These are phyloP conservation scores for Tragopan temminckii DNA, from an alignment of 2,797 vertebrate genomes.

Conservation along the genomic window DNA sequence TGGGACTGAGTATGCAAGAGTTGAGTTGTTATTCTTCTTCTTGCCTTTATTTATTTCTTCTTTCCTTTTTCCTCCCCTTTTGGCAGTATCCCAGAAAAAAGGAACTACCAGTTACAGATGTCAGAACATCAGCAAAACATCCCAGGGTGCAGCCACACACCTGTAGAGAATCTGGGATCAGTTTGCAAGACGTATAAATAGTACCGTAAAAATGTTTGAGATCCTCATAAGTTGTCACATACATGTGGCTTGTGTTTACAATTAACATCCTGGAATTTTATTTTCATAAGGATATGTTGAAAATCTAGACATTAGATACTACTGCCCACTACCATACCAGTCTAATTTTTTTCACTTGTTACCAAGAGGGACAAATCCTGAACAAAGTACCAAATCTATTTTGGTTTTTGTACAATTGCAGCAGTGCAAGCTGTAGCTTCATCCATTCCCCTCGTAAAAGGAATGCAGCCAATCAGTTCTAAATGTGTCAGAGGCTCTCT, in stretches of 20 bases:
- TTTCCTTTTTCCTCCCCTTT: neutral
- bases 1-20: neutral
- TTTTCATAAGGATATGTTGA: slow-evolving; percentile 41
- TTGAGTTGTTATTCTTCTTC: neutral
- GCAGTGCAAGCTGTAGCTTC: neutral
- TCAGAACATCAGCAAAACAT: neutral
- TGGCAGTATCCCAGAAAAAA: neutral
- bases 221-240: neutral
- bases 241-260: neutral
- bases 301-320: slow-evolving; percentile 27
- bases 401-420: neutral
- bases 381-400: slow-evolving; percentile 28
- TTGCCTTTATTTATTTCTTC: neutral
- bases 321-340: slow-evolving; percentile 10
- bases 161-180: neutral
- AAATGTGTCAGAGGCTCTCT: neutral
- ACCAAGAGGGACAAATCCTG: slow-evolving; percentile 2
- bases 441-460: neutral
- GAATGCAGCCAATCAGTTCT: neutral
- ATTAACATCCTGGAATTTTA: neutral
- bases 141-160: neutral
- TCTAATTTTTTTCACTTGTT: neutral
- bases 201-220: neutral
- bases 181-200: neutral
- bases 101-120: neutral